These are phyloP conservation scores for Microcebus jonahi DNA, from an alignment of 2,113 vertebrate species.

Conservation along the genomic window DNA sequence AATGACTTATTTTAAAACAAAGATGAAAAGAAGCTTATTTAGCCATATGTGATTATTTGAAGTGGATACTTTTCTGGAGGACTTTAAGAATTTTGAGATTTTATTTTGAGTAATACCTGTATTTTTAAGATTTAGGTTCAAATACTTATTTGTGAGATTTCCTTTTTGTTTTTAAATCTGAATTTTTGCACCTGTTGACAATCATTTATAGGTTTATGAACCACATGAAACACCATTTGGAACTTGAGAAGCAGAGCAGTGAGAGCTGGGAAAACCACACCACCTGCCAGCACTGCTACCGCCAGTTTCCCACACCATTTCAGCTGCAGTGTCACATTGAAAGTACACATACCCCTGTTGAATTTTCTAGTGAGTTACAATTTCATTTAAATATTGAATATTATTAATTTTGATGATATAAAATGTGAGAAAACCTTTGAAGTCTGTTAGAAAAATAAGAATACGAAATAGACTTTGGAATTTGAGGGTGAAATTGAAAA, in stretches of 20 bases:
- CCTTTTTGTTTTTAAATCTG: slow-evolving; percentile 62
- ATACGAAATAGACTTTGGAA: not conserved
- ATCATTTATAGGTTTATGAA: slow-evolving; percentile 95
- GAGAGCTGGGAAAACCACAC: slow-evolving; percentile 99
- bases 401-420: not conserved
- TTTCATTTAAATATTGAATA: not conserved
- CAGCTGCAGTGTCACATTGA: slow-evolving; percentile 99
- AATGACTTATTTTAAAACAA: slow-evolving; percentile 46
- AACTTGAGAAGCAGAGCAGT: slow-evolving; percentile 98
- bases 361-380: slow-evolving; percentile 93
- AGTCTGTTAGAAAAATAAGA: slow-evolving; percentile 33
- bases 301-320: slow-evolving; percentile 97
- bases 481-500: not conserved
- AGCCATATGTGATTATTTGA: slow-evolving; percentile 13
- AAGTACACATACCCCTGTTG: slow-evolving; percentile 95
- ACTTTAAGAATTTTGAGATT: not conserved
- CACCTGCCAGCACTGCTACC: slow-evolving; percentile 98
- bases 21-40: not conserved
- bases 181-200: slow-evolving; percentile 63
- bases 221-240: slow-evolving; percentile 99
- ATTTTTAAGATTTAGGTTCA: slow-evolving; percentile 11
- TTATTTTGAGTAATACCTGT: slow-evolving; percentile 23
- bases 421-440: not conserved
- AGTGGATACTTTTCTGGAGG: not conserved
- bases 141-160: not conserved